phyloP scores from a whole-genome alignment of 2,113 vertebrate species.

The Dermatemys mawii region DNA sequence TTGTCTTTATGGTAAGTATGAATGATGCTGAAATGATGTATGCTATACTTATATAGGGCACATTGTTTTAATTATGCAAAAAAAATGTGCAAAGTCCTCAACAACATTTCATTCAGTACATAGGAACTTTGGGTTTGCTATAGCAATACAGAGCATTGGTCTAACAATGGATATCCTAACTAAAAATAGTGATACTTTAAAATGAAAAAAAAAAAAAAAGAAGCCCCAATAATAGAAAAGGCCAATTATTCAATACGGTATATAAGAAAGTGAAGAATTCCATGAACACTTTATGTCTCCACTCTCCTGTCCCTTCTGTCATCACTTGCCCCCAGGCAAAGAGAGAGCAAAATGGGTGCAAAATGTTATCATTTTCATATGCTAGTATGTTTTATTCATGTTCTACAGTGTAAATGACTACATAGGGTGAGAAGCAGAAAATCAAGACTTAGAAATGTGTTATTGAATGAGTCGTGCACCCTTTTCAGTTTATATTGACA shows the following conservation, averaged over 20 bases:
- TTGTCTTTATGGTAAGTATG: background rate
- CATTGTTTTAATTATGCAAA: background rate
- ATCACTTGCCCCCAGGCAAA: background rate
- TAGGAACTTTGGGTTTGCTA: background rate
- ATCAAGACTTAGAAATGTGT: background rate
- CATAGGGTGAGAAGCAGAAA: background rate
- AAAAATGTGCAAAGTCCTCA: background rate
- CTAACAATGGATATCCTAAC: background rate
- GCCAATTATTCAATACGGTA: background rate
- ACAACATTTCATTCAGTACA: background rate
- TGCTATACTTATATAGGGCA: background rate
- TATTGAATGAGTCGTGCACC: background rate
- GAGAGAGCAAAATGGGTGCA: background rate
- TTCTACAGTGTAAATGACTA: background rate
- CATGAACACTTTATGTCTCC: background rate
- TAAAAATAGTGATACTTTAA: background rate
- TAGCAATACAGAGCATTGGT: background rate
- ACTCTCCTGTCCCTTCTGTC: background rate
- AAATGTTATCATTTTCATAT: background rate
- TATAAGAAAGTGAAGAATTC: background rate
- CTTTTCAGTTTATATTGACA: background rate
- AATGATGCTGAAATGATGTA: background rate
- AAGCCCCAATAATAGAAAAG: accelerated
- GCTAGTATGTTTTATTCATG: background rate
- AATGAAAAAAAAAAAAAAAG: background rate